Evolutionary conservation across 2,888 invertebrate species (phyloP).

Genomic region (Euproctis similis): DNA sequence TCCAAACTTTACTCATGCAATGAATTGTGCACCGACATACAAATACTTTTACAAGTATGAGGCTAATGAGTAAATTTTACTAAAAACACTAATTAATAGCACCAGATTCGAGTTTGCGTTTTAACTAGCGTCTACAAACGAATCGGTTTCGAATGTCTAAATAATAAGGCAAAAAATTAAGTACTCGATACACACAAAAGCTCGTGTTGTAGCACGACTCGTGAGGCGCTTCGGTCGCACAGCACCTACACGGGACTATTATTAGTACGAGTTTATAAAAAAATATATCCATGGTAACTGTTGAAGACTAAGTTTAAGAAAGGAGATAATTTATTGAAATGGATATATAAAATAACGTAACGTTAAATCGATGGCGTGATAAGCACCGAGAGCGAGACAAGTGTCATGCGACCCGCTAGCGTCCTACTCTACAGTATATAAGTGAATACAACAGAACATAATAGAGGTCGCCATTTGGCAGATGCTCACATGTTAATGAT

Average conservation of each 20-base stretch:
- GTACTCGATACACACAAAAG: conserved; percentile 15
- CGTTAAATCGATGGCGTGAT: too few relatives aligned
- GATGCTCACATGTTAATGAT: too few relatives aligned
- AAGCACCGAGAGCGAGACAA: conserved; percentile 12
- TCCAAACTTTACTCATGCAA: conserved; percentile 4
- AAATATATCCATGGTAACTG: too few relatives aligned
- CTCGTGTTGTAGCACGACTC: conserved; percentile 14
- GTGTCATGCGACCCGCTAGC: conserved; percentile 22
- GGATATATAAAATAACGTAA: too few relatives aligned
- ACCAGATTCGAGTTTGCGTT: conserved; percentile 5
- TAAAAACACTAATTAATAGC: conserved; percentile 3
- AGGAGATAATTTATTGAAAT: conserved; percentile 3
- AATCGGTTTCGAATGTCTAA: conserved; percentile 2
- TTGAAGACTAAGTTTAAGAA: too few relatives aligned
- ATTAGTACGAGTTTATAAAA: conserved; percentile 2
- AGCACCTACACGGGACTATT: conserved; percentile 13
- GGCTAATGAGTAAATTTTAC: too few relatives aligned
- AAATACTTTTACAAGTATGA: too few relatives aligned
- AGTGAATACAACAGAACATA: too few relatives aligned
- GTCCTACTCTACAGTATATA: conserved; percentile 16
- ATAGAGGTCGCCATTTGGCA: too few relatives aligned
- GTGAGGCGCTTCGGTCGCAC: conserved; percentile 20
- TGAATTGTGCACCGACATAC: conserved; percentile 6
- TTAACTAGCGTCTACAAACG: too few relatives aligned
- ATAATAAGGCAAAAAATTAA: conserved; percentile 8